Percentiles rank a stretch among this genome's conserved stretches.
phyloP scores from a whole-genome alignment of 2,888 invertebrate genomes.

The Argynnis bischoffii region DNA sequence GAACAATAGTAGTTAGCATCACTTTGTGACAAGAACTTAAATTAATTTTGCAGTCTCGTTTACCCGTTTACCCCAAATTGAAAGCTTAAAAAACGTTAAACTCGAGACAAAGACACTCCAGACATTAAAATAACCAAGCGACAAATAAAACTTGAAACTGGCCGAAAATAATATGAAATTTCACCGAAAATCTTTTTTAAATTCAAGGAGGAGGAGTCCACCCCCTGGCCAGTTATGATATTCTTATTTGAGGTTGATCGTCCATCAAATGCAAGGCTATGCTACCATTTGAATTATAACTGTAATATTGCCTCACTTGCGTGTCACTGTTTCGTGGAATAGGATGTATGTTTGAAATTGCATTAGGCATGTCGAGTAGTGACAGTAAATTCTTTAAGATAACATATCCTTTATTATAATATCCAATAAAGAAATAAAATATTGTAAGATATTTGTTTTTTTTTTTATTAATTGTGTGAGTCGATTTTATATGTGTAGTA shows the following conservation, averaged over 20 bases:
- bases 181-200: slow-evolving; percentile 76
- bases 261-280: slow-evolving; percentile 13
- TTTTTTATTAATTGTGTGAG: no score
- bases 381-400: not conserved
- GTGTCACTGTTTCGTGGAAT: not conserved
- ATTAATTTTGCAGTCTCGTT: slow-evolving; percentile 15
- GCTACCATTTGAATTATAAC: slow-evolving; percentile 16
- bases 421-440: no score
- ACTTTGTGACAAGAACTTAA: not conserved
- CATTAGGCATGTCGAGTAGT: not conserved
- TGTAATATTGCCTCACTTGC: slow-evolving; percentile 5
- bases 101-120: slow-evolving; percentile 35
- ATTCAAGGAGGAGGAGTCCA: slow-evolving; percentile 64
- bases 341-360: slow-evolving; percentile 1
- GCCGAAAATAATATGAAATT: slow-evolving; percentile 41
- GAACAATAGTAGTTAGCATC: not conserved
- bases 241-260: slow-evolving; percentile 65
- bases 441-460: no score
- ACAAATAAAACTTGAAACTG: slow-evolving; percentile 40
- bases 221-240: slow-evolving; percentile 77
- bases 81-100: slow-evolving; percentile 25
- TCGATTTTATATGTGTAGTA: no score
- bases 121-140: slow-evolving; percentile 38
- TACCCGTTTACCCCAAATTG: slow-evolving; percentile 15
- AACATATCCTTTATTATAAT: not conserved